A percentile compares a stretch with the other conserved stretches of the same genome.
Evolutionary conservation across 2,888 invertebrate species (phyloP).

Genomic region (Xylocampa areola): DNA sequence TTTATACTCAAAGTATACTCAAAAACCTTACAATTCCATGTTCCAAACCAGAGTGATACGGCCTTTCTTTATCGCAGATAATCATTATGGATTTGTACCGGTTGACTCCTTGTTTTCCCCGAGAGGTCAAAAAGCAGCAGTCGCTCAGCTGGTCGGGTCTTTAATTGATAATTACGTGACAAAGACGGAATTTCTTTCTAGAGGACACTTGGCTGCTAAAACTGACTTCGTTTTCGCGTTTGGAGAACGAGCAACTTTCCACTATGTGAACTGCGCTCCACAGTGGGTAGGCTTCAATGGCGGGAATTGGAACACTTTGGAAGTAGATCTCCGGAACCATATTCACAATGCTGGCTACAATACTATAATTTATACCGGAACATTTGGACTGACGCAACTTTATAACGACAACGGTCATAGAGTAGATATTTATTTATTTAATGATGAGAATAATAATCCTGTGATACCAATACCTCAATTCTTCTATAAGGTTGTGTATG

Average conservation of each 20-base stretch:
- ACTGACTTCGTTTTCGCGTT: constrained; percentile 91
- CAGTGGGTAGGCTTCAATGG: constrained; percentile 92
- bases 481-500: constrained; percentile 89
- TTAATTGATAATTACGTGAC: constrained; percentile 80
- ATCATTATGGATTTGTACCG: constrained; percentile 68
- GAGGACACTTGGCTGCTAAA: constrained; percentile 92
- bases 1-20: constrained; percentile 81
- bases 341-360: constrained; percentile 72
- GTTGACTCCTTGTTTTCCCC: constrained; percentile 78
- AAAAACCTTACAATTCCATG: constrained; percentile 80
- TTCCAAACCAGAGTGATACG: constrained; percentile 78
- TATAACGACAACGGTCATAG: constrained; percentile 74
- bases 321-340: constrained; percentile 81
- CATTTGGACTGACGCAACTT: constrained; percentile 89
- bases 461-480: constrained; percentile 84
- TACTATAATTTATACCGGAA: constrained; percentile 90
- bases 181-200: constrained; percentile 80
- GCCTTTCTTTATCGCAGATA: constrained; percentile 76
- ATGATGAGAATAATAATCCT: constrained; percentile 78
- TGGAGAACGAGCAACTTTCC: constrained; percentile 91
- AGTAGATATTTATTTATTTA: constrained; percentile 79
- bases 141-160: constrained; percentile 71
- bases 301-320: constrained; percentile 90
- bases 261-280: constrained; percentile 91
- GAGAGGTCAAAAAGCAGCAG: constrained; percentile 70